Conservation (phyloP, 2,797 vertebrate genomes). For the Thalassophryne amazonica region DNA sequence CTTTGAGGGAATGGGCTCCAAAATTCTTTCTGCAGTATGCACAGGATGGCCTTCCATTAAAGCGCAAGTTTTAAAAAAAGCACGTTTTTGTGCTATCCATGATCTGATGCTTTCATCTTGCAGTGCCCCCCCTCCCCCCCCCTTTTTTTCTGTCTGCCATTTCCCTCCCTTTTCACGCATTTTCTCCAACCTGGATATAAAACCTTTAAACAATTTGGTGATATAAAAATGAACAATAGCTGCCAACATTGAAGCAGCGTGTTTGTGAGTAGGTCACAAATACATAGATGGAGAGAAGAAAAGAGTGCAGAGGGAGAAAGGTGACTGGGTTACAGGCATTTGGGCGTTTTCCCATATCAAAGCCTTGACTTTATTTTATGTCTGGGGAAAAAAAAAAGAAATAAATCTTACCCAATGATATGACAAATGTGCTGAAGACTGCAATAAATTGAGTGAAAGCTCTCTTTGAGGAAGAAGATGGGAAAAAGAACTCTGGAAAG, state of each 20-base stretch:
- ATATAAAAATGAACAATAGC: slow-evolving; percentile 49
- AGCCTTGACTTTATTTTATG: slow-evolving; percentile 42
- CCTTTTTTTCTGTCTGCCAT: slow-evolving; percentile 11
- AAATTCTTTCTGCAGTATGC: slow-evolving; percentile 7
- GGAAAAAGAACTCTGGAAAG: not conserved
- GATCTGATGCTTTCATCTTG: slow-evolving; percentile 22
- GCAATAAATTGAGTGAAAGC: not conserved
- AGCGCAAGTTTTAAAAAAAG: slow-evolving; percentile 27
- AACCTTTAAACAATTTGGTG: slow-evolving; percentile 45
- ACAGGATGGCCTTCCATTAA: slow-evolving; percentile 23
- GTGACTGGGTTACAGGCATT: slow-evolving; percentile 19
- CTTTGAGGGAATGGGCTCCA: slow-evolving; percentile 9
- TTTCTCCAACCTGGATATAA: slow-evolving; percentile 38
- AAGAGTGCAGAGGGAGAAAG: slow-evolving; percentile 4
- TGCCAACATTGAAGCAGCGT: slow-evolving; percentile 41
- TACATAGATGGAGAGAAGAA: slow-evolving; percentile 17
- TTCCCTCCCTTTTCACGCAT: slow-evolving; percentile 24
- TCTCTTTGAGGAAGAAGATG: not conserved
- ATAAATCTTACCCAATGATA: slow-evolving; percentile 15
- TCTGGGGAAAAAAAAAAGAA: slow-evolving; percentile 22
- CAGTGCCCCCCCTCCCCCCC: too few relatives aligned
- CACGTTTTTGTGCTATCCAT: slow-evolving; percentile 15
- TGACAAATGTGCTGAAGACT: slow-evolving; percentile 20
- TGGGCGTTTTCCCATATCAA: slow-evolving; percentile 45
- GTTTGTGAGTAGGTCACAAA: slow-evolving; percentile 29